Base-by-base conservation (phyloP, 2,888 invertebrate species). In the Mallateleia sp. region DNA sequence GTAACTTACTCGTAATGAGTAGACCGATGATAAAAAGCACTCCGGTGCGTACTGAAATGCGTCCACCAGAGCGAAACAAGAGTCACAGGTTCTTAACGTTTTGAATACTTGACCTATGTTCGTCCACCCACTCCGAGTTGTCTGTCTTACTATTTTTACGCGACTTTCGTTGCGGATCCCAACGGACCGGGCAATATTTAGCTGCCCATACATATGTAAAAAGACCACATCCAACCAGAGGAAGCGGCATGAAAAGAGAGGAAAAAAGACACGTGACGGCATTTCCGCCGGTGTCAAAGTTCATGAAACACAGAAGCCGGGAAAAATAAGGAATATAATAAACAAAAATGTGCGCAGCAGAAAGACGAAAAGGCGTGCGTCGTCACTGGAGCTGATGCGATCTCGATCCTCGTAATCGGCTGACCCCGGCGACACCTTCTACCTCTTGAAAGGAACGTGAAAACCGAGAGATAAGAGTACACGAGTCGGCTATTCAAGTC, bases 81-180 rank as follows among this genome's bases (percentile, higher is more conserved):
- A 75, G 69, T 71, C 38, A 69, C 28, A 52, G 69, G 38, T 60
- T 75, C 25, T 69, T 64, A 62, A 50, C 67, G 69, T 25, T 75
- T 62, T 45, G 83, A 83, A 83, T 83, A 83, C 58, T 83, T 83
- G 83, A 77, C 83, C 83, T 83, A 84, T 78, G 83, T 71, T 64
- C 78, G 54, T 77, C 77, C 78, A 78, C 83, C 83, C 83, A 84
- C 83, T 72, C 64, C 66, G n/a, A 50, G 64, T 54, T 56, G 60
- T 78, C 78, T 71, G 45, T 69, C 45, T 32, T 28, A 56, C 78
- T 84, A 77, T 84, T 78, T 84, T 78, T 84, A 84, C 64, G 67
- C 69, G 74, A 50, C 45, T 84, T 77, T 84, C 50, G 75, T 69
- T 42, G 64, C 24, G 67, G 24, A 52, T 24, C 14, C 52, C 52